Conservation (phyloP, 2,113 vertebrate genomes). For the Clupea harengus region DNA sequence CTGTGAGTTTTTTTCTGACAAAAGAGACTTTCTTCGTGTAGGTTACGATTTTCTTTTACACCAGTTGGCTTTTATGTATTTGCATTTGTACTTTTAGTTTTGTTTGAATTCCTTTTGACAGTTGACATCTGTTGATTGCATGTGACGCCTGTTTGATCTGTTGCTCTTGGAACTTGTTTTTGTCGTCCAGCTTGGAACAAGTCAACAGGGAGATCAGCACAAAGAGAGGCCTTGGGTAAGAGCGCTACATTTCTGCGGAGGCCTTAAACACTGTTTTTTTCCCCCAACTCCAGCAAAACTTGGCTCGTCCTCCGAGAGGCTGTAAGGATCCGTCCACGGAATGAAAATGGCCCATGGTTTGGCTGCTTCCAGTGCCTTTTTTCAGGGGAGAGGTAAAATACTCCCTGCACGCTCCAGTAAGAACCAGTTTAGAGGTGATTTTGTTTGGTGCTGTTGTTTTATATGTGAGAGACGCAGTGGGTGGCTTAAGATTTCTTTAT, state of each 20-base stretch:
- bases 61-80: neutral
- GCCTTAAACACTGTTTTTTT: conserved; percentile 23
- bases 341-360: conserved; percentile 31
- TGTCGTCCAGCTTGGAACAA: conserved; percentile 15
- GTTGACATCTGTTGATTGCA: neutral
- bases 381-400: conserved; percentile 24
- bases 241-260: conserved; percentile 23
- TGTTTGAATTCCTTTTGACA: neutral
- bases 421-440: conserved; percentile 16
- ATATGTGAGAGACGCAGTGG: neutral
- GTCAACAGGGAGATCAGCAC: conserved; percentile 7
- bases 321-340: neutral
- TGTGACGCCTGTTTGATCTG: neutral
- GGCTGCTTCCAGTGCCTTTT: neutral
- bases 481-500: neutral
- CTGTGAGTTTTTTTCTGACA: neutral
- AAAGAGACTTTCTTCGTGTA: neutral
- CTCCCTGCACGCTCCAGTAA: neutral
- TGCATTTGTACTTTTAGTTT: neutral
- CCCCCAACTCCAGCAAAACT: neutral
- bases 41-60: neutral
- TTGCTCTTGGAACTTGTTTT: neutral
- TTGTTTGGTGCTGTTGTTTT: conserved; percentile 2
- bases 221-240: neutral
- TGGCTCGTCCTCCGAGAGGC: neutral